Base-by-base conservation (phyloP, 2,888 invertebrate genomes). In the Entomobrya proxima region DNA sequence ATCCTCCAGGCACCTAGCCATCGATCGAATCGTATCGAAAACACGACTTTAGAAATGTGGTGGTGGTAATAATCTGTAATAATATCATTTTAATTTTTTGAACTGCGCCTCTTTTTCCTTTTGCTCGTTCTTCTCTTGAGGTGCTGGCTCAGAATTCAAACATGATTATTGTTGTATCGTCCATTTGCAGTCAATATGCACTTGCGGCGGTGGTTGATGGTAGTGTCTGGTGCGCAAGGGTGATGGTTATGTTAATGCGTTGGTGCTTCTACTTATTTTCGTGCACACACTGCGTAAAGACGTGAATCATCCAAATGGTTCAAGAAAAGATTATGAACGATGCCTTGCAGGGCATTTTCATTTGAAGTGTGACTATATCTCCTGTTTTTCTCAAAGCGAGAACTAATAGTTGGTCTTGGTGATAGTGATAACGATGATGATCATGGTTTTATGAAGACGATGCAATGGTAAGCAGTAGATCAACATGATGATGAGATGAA, bases 81-180 rank as follows among this genome's bases (percentile, higher is more conserved):
- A 79, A 82, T 82, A 75, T 75, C 67, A 75, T 82, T 82, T 82
- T 82, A 82, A 82, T 82, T 82, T 69, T 69, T 69, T 76, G 40
- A 76, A 76, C 58, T 82, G 75, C 76, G 37, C 50, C 80, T 80
- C 11, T 67, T 67, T 35, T 74, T 55, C 76, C 37, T 44, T 44
- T 44, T 69, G 24, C n/a, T 61, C 15, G 7, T 67, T 35, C 11
- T 67, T 67, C 40, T 44, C 13, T 44, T 44, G 40, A 44, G 40
- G 21, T 27, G 40, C 69, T 44, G 11, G 44, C 69, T 15, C 44
- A 6, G 9, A 40, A 69, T 44, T 69, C 69, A 69, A 44, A n/a
- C 27, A 27, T 44, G 24, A 69, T 69, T 69, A 69, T 69, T 69
- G 44, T 44, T 69, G 32, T 44, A 69, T 44, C 40, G 44, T 69